Evolutionary conservation across 2,113 vertebrate genomes (phyloP), one percentile per base, ranked within the genome.

Genomic region (Arothron firmamentum): DNA sequence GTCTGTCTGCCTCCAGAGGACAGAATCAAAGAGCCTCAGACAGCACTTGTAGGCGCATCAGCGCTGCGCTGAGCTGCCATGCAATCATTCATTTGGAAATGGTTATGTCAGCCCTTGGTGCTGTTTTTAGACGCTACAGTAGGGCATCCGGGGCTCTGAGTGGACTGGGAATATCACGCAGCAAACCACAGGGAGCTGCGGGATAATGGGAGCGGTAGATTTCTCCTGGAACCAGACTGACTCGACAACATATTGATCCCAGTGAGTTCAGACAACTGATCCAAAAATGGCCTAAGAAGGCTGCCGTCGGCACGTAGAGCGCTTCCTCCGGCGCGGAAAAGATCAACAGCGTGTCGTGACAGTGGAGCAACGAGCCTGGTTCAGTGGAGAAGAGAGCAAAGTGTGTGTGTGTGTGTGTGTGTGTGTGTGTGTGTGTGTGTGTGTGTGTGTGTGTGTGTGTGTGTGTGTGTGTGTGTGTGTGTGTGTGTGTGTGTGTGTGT

Each of bases 41-140:
- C 77, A 78, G 59, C 60, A 71, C 74, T 81, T n/a, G 54, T 68
- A 81, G 61, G 56, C 73, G 72, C 70, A 69, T 79, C 83, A 80
- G 70, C 63, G 59, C 60, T 55, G 60, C 73, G 18, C 78, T 50
- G 73, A 25, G 59, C 77, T 70, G 77, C 77, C 71, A 67, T 54
- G 75, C 67, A 62, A 62, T 74, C 58, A 49, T 56, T 87, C 77
- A 77, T 71, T 85, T 75, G 64, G 82, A 80, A 85, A 68, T 38
- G 5, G 62, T 79, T 68, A 66, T 78, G 80, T 78, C 77, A 73
- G 70, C 43, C 71, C 77, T 53, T 18, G 3, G 76, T 48, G 73
- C 80, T 78, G 74, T 78, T 78, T 83, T 83, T 84, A 83, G 82
- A 83, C 58, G 52, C 70, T 56, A 67, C 71, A 66, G 55, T 59